Conservation (phyloP, 2,888 invertebrate species). For the Biston stratarius region DNA sequence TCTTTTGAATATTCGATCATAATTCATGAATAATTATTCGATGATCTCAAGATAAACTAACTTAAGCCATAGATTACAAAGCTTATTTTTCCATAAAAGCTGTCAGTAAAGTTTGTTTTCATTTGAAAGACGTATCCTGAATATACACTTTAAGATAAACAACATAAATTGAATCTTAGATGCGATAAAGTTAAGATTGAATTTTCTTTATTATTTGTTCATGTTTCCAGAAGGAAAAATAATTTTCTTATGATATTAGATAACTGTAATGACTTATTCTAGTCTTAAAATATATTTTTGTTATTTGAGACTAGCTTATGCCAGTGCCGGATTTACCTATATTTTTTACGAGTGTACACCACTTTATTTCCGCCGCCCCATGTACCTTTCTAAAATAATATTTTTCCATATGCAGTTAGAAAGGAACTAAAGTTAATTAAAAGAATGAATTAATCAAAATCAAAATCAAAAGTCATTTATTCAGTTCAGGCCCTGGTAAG, state of each 20-base stretch:
- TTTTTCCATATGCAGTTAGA: too few relatives aligned
- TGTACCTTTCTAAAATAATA: too few relatives aligned
- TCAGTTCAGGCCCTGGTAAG: too few relatives aligned
- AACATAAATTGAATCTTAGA: slow-evolving; percentile 3
- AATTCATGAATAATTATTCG: not conserved
- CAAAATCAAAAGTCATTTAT: too few relatives aligned
- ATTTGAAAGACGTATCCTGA: not conserved
- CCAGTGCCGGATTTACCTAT: too few relatives aligned
- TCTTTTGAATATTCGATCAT: slow-evolving; percentile 3
- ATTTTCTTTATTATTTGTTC: slow-evolving; percentile 1
- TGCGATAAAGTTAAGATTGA: not conserved
- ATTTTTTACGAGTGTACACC: too few relatives aligned
- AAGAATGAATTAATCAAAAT: too few relatives aligned
- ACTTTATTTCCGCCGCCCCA: too few relatives aligned
- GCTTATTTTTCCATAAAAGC: not conserved
- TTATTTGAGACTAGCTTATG: too few relatives aligned
- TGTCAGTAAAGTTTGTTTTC: not conserved
- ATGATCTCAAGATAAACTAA: not conserved
- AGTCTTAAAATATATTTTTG: not conserved
- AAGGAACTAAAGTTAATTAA: too few relatives aligned
- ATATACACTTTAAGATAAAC: slow-evolving; percentile 1
- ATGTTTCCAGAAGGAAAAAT: not conserved
- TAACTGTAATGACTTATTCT: slow-evolving; percentile 6
- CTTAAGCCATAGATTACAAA: not conserved
- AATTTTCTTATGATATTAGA: slow-evolving; percentile 8